A percentile compares a stretch with the other conserved stretches of the same genome.
Evolutionary conservation across 2,113 vertebrate species (phyloP).

Genomic region (Lophotis ruficrista): DNA sequence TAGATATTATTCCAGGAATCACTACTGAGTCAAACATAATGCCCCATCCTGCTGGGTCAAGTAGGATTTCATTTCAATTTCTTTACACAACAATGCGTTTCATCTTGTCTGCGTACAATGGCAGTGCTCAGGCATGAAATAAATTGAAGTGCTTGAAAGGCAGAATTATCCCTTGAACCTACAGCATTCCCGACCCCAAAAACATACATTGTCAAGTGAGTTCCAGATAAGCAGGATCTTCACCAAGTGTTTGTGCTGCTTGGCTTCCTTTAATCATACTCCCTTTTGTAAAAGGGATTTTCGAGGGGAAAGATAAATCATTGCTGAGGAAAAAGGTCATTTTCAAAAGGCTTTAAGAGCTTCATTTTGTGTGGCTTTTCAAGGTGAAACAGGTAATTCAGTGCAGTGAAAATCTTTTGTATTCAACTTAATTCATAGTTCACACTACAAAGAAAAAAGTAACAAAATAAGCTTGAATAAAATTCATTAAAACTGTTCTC

Average conservation of each 20-base stretch:
- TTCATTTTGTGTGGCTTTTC: slow-evolving; percentile 81
- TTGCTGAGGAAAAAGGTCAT: slow-evolving; percentile 87
- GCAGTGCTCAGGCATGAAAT: slow-evolving; percentile 90
- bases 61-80: slow-evolving; percentile 98
- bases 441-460: slow-evolving; percentile 63
- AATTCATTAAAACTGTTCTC: slow-evolving; percentile 59
- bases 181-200: slow-evolving; percentile 85
- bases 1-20: slow-evolving; percentile 95
- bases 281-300: slow-evolving; percentile 85
- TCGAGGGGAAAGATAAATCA: slow-evolving; percentile 87
- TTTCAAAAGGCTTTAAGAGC: slow-evolving; percentile 86
- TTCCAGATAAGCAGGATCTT: slow-evolving; percentile 85
- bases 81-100: slow-evolving; percentile 96
- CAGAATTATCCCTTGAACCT: slow-evolving; percentile 92
- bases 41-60: slow-evolving; percentile 90
- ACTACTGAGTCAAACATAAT: slow-evolving; percentile 95
- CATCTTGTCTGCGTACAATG: slow-evolving; percentile 90
- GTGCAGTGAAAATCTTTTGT: slow-evolving; percentile 77
- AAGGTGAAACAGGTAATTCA: slow-evolving; percentile 84
- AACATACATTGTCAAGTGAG: slow-evolving; percentile 84
- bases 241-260: slow-evolving; percentile 82
- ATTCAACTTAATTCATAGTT: slow-evolving; percentile 78
- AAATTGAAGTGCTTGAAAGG: slow-evolving; percentile 96
- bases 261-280: slow-evolving; percentile 87
- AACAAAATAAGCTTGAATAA: slow-evolving; percentile 70